Percentiles rank a stretch among this genome's conserved stretches.
phyloP scores from a whole-genome alignment of 1,140 invertebrate species.

The Drosophila chauvacae region DNA sequence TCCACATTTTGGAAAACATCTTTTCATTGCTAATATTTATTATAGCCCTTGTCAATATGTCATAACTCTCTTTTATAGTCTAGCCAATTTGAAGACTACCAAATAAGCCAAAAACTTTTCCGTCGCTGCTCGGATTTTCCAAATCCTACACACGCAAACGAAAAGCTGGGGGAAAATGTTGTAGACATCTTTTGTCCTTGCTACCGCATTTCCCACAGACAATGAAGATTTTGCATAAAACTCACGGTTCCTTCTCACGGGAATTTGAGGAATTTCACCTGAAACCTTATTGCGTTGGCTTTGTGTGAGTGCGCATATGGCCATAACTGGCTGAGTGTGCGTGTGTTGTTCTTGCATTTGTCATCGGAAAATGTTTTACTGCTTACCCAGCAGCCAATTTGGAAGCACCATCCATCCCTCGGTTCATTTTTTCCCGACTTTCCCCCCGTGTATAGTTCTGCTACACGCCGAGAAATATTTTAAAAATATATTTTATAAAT shows the following conservation, averaged over 20 bases:
- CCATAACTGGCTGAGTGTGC: slow-evolving; percentile 10
- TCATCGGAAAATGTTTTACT: slow-evolving; percentile 71
- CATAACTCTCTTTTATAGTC: slow-evolving; percentile 5
- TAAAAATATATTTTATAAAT: too few relatives aligned
- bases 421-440: neutral
- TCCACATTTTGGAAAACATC: neutral
- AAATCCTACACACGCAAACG: slow-evolving; percentile 21
- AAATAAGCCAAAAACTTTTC: slow-evolving; percentile 30
- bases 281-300: slow-evolving; percentile 46
- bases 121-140: slow-evolving; percentile 10
- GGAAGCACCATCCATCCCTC: slow-evolving; percentile 7
- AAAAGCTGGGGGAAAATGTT: slow-evolving; percentile 12
- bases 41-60: slow-evolving; percentile 7
- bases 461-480: neutral
- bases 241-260: slow-evolving; percentile 36
- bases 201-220: neutral
- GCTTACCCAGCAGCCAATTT: slow-evolving; percentile 69
- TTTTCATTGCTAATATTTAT: slow-evolving; percentile 10
- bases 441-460: neutral
- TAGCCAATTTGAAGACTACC: slow-evolving; percentile 10
- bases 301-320: slow-evolving; percentile 17
- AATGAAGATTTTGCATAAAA: slow-evolving; percentile 15
- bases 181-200: slow-evolving; percentile 11
- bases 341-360: slow-evolving; percentile 67
- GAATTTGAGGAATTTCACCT: slow-evolving; percentile 59